Evolutionary conservation across 2,888 invertebrate genomes (phyloP).

Genomic region (Hecatera dysodea): DNA sequence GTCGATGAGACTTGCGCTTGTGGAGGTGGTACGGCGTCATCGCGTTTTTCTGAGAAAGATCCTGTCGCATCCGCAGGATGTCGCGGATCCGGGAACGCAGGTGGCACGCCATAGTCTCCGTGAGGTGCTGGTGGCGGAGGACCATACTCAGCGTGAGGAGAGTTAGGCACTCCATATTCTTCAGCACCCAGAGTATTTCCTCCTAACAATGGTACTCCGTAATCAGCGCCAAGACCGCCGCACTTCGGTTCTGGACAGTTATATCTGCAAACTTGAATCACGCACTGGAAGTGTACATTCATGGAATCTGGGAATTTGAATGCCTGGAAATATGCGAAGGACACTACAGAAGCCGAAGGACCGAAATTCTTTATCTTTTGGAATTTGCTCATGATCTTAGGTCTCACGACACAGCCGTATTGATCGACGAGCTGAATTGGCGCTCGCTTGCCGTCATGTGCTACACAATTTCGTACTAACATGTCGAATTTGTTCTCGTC

Average conservation of each 20-base stretch:
- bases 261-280: conserved; percentile 98
- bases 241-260: conserved; percentile 98
- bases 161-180: conserved; percentile 92
- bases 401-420: conserved; percentile 97
- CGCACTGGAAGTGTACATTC: conserved; percentile 99
- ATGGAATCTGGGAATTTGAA: conserved; percentile 99
- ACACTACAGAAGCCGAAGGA: conserved; percentile 97
- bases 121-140: conserved; percentile 92
- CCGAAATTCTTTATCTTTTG: conserved; percentile 99
- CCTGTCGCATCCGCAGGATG: conserved; percentile 96
- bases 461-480: conserved; percentile 98
- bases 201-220: conserved; percentile 92
- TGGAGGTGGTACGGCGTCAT: conserved; percentile 95
- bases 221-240: conserved; percentile 93
- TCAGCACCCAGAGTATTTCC: conserved; percentile 91
- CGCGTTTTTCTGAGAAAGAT: conserved; percentile 95
- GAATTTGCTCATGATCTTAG: conserved; percentile 98
- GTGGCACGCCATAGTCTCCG: conserved; percentile 94
- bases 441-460: conserved; percentile 98
- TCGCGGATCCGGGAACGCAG: conserved; percentile 96
- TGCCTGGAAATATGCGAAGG: conserved; percentile 98
- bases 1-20: conserved; percentile 95
- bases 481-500: conserved; percentile 99
- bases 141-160: conserved; percentile 93
- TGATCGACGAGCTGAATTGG: conserved; percentile 98